These are phyloP conservation scores for Aporophyla lueneburgensis DNA, from an alignment of 2,888 invertebrate genomes.

Conservation along the genomic window DNA sequence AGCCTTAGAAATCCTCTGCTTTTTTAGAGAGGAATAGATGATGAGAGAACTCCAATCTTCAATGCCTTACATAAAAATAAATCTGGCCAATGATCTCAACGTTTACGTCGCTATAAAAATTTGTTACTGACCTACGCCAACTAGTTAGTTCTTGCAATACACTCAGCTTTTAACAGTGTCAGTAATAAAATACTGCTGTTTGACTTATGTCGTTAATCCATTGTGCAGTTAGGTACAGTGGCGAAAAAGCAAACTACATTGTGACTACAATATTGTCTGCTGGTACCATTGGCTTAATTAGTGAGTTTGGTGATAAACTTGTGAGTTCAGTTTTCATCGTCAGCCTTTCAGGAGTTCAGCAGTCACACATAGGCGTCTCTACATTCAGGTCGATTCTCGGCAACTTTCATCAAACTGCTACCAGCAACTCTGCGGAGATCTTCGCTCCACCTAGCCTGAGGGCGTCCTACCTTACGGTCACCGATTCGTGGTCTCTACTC, in stretches of 20 bases:
- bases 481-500: too few relatives aligned
- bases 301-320: conserved; percentile 6
- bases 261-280: conserved; percentile 74
- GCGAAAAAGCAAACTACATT: conserved; percentile 73
- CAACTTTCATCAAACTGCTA: too few relatives aligned
- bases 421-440: too few relatives aligned
- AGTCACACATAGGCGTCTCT: too few relatives aligned
- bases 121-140: conserved; percentile 74
- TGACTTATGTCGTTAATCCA: conserved; percentile 84
- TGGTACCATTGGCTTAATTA: conserved; percentile 62
- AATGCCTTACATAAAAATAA: conserved; percentile 22
- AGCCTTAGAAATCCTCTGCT: not conserved
- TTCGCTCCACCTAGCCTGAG: too few relatives aligned
- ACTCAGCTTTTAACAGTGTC: conserved; percentile 77
- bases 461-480: too few relatives aligned
- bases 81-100: conserved; percentile 41
- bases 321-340: conserved; percentile 23
- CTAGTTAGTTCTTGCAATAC: conserved; percentile 64
- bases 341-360: too few relatives aligned
- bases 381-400: too few relatives aligned
- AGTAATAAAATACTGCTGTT: conserved; percentile 80
- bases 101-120: conserved; percentile 53
- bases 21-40: not conserved
- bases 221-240: conserved; percentile 79
- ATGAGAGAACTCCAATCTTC: not conserved